A percentile compares a stretch with the other conserved stretches of the same genome.
These are phyloP conservation scores for Tachystola acroxantha DNA, from an alignment of 2,888 invertebrate genomes.

Conservation along the genomic window DNA sequence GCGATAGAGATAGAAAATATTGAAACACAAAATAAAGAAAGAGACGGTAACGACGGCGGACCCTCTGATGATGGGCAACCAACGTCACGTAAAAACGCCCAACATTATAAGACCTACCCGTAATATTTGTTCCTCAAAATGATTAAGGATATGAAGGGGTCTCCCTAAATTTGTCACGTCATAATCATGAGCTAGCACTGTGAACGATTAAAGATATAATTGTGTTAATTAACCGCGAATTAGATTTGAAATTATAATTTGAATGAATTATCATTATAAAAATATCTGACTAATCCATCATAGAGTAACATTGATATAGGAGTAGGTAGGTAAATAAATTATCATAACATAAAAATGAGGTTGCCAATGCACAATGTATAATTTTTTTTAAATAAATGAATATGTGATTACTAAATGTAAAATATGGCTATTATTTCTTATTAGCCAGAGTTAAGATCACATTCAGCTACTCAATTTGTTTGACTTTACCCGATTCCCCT, in stretches of 20 bases:
- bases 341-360: too few relatives aligned
- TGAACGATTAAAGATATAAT: slow-evolving; percentile 30
- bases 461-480: too few relatives aligned
- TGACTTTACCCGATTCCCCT: too few relatives aligned
- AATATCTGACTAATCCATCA: slow-evolving; percentile 8
- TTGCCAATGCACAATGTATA: too few relatives aligned
- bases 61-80: slow-evolving; percentile 13
- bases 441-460: too few relatives aligned
- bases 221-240: slow-evolving; percentile 27
- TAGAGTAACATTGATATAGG: not conserved
- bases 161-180: slow-evolving; percentile 19
- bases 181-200: slow-evolving; percentile 20
- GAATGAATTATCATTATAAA: slow-evolving; percentile 4
- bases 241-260: slow-evolving; percentile 17
- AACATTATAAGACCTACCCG: slow-evolving; percentile 16
- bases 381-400: too few relatives aligned
- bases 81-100: slow-evolving; percentile 14
- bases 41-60: slow-evolving; percentile 20
- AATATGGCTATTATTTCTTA: too few relatives aligned
- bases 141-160: slow-evolving; percentile 13
- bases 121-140: slow-evolving; percentile 13
- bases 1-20: slow-evolving; percentile 18
- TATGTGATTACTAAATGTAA: too few relatives aligned
- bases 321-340: too few relatives aligned
- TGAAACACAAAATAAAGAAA: slow-evolving; percentile 20